Evolutionary conservation across 2,888 invertebrate genomes (phyloP).

Genomic region (Yponomeuta malinellus): DNA sequence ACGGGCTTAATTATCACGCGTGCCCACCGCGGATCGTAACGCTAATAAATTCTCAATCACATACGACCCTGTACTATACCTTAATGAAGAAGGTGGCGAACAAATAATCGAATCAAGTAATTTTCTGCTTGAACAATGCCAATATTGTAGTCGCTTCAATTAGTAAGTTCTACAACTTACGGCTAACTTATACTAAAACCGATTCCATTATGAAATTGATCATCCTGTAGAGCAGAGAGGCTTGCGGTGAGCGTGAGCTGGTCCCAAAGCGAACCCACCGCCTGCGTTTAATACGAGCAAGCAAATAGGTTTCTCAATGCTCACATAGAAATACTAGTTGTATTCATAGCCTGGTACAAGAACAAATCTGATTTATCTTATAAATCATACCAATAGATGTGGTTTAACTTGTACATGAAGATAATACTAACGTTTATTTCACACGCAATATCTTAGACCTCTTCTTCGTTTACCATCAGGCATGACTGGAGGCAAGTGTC

Average conservation of each 20-base stretch:
- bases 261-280: background rate
- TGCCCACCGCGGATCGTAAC: too few species aligned
- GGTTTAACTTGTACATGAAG: too few species aligned
- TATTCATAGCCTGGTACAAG: background rate
- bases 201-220: slow-evolving; percentile 3
- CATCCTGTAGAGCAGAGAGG: background rate
- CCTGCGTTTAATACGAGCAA: background rate
- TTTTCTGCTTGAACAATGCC: background rate
- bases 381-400: too few species aligned
- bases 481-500: too few species aligned
- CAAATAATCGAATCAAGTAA: background rate
- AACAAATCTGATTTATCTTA: too few species aligned
- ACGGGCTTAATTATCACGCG: too few species aligned
- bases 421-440: too few species aligned
- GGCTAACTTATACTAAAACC: background rate
- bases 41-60: too few species aligned
- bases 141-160: background rate
- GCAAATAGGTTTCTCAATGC: background rate
- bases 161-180: background rate
- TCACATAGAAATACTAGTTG: background rate
- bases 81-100: background rate
- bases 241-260: background rate
- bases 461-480: too few species aligned
- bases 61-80: too few species aligned
- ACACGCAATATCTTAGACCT: too few species aligned